Evolutionary conservation across 2,888 invertebrate species (phyloP), one percentile per base, ranked within the genome.

Genomic region (Poecilus cupreus): DNA sequence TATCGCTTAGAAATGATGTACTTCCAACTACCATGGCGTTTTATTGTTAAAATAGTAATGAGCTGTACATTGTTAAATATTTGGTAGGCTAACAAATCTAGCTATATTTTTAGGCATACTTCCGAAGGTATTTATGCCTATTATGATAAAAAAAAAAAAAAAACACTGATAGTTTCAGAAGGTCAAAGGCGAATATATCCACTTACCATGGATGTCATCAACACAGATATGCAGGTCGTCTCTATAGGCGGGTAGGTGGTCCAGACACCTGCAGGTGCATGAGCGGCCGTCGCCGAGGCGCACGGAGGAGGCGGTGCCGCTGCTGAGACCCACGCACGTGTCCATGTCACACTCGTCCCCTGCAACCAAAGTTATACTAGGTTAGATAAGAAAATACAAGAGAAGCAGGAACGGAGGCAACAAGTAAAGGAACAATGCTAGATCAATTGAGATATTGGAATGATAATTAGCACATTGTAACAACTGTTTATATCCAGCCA

Each of bases 171-270:
- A n/a, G n/a, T n/a, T n/a, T n/a, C n/a, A n/a, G n/a, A n/a, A n/a
- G n/a, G n/a, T n/a, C n/a, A n/a, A n/a, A n/a, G n/a, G n/a, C n/a
- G 32, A 1, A 32, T 6, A 32, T 32, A 5, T 32, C 8, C 2
- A 68, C 92, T 91, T 88, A 96, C 96, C 96, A 89, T 95, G 94
- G 85, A 97, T 92, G 87, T 96, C 95, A 88, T 96, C 95, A 84
- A 96, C 96, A 89, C 97, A 97, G 84, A 96, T 93, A 85, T 94
- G 93, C 84, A 94, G 90, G 89, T 97, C 97, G 88, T 97, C 96
- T 83, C 96, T 92, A 90, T 95, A 96, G 77, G 95, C 93, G 3
- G 95, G 95, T 83, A 94, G 91, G 84, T 94, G 93, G 75, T 92
- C 91, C 83, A 95, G 93, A 87, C 96, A 97, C 80, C 93, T 94